Evolutionary conservation across 2,797 vertebrate species (phyloP), one percentile per base, ranked within the genome.

Genomic region (Eulemur mongoz): DNA sequence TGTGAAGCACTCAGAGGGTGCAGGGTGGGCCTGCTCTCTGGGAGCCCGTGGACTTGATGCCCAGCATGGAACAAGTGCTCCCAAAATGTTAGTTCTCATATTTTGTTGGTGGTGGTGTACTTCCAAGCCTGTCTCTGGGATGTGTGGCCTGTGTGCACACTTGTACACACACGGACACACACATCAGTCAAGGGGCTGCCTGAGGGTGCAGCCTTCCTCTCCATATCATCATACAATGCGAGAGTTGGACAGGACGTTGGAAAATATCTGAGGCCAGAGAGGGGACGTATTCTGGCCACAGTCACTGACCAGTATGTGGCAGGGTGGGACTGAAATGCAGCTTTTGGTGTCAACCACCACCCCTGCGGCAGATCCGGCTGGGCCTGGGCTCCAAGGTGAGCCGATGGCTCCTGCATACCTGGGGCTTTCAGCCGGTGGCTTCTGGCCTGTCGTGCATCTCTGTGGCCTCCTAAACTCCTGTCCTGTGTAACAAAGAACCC

Each of bases 401-500:
- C n/a, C 6, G 52, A 32, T 4, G 57, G 20, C 7, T 14, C 30
- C 45, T 2, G 11, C 1, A 0, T 7, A 6, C 43, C 2, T 0
- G 2, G 81, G 12, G 45, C 7, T 27, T 5, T 38, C 9, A 1
- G 43, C 4, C 1, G 0, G n/a, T 13, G 6, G n/a, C 22, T 48
- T 30, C 0, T 0, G 7, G 2, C 0, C n/a, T 8, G 0, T 2
- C n/a, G 1, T 0, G 0, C 0, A 0, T 25, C 87, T 63, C 25
- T 45, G n/a, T 30, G 50, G 65, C 59, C 70, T 38, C 54, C 48
- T 18, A 25, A 20, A 3, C 30, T 6, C 91, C 45, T 2, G 4
- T 14, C 61, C 20, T 3, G 2, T 15, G n/a, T 22, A 4, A 4
- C 13, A 0, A 1, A 45, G 50, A 40, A 43, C 32, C n/a, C 15